Conservation (phyloP, 2,797 vertebrate species). For the Lacerta viridis region DNA sequence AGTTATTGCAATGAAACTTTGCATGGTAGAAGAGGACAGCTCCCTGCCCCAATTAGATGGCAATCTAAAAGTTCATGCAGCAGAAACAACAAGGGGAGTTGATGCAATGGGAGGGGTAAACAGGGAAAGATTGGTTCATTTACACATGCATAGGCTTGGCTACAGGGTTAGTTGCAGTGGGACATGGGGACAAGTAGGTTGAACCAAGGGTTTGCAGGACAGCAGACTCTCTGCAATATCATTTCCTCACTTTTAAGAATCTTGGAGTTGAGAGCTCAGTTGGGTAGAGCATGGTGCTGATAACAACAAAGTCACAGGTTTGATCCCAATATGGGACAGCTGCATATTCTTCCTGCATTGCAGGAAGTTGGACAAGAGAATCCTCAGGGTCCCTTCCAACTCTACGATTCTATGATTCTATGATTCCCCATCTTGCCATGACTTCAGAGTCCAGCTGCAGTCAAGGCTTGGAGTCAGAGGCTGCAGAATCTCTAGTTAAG, state of each 20-base stretch:
- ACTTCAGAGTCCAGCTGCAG: too few relatives aligned
- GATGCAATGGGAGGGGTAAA: neutral
- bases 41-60: neutral
- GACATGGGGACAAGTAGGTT: neutral
- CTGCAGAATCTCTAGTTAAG: neutral
- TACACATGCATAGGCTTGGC: neutral
- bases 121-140: neutral
- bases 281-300: too few relatives aligned
- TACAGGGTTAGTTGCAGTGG: neutral
- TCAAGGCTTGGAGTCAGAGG: neutral
- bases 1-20: neutral
- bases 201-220: neutral
- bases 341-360: too few relatives aligned
- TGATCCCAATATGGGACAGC: too few relatives aligned
- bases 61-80: neutral
- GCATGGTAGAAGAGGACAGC: neutral
- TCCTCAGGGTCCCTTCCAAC: too few relatives aligned
- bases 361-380: too few relatives aligned
- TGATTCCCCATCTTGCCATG: too few relatives aligned
- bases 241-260: neutral
- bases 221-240: neutral
- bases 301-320: too few relatives aligned
- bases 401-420: too few relatives aligned
- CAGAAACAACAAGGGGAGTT: neutral
- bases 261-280: neutral